Conservation (phyloP, 2,797 vertebrate genomes). For the Macroramphosus scolopax region DNA sequence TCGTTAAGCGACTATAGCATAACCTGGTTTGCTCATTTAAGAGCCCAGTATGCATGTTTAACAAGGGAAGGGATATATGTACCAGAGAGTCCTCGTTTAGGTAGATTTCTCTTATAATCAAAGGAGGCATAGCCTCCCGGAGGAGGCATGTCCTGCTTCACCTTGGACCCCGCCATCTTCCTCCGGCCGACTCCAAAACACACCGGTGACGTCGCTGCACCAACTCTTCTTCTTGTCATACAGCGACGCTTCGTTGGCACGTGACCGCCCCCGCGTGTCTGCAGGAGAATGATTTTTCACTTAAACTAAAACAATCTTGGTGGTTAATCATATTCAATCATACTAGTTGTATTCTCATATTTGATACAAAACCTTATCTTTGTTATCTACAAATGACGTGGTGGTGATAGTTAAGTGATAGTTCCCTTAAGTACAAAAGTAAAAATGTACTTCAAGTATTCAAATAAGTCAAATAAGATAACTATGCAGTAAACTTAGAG, state of each 20-base stretch:
- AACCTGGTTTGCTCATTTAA: neutral
- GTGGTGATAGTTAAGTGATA: too few relatives aligned
- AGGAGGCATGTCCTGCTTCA: slow-evolving; percentile 99
- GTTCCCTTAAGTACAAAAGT: too few relatives aligned
- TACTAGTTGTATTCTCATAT: too few relatives aligned
- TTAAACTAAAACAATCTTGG: too few relatives aligned
- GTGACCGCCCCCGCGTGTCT: slow-evolving; percentile 18
- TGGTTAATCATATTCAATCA: too few relatives aligned
- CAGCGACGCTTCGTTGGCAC: rapidly evolving
- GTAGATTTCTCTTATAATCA: slow-evolving; percentile 91
- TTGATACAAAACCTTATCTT: too few relatives aligned
- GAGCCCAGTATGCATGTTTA: rapidly evolving
- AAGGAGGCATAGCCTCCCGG: slow-evolving; percentile 87
- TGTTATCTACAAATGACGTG: too few relatives aligned
- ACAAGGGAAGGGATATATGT: slow-evolving; percentile 26
- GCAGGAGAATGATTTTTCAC: neutral
- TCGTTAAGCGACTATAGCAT: rapidly evolving
- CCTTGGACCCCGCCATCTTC: slow-evolving; percentile 91
- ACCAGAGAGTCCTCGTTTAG: slow-evolving; percentile 90
- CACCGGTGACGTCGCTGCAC: slow-evolving; percentile 6
- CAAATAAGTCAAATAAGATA: too few relatives aligned
- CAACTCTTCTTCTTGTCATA: slow-evolving; percentile 22
- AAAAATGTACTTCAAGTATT: too few relatives aligned
- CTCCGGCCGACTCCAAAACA: slow-evolving; percentile 18
- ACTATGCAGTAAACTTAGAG: too few relatives aligned